phyloP scores from a whole-genome alignment of 2,797 vertebrate species.

The Hirundo rustica region DNA sequence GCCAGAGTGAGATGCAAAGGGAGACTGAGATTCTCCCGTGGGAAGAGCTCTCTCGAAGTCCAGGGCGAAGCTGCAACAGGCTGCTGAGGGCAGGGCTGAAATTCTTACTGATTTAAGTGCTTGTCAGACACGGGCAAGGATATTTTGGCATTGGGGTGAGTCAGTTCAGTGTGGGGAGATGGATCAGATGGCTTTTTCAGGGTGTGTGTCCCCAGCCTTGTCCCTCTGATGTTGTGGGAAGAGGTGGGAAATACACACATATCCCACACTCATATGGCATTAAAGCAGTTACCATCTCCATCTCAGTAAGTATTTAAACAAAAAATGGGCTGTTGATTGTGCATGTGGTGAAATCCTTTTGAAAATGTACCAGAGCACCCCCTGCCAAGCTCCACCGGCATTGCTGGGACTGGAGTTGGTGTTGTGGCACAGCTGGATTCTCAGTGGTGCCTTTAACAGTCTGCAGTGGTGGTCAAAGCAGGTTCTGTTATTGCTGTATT shows the following conservation, averaged over 20 bases:
- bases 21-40: not conserved
- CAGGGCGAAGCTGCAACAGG: not conserved
- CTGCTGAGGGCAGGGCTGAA: not conserved
- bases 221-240: fast-evolving
- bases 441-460: not conserved
- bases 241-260: fast-evolving
- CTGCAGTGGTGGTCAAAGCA: not conserved
- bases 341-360: not conserved
- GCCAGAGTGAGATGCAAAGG: not conserved
- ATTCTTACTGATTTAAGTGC: not conserved
- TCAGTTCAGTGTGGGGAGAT: not conserved
- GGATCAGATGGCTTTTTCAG: not conserved
- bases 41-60: not conserved
- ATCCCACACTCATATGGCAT: not conserved
- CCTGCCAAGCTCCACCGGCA: not conserved
- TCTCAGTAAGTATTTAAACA: not conserved
- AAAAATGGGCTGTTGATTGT: fast-evolving
- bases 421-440: not conserved
- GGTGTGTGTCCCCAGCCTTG: not conserved
- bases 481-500: not conserved
- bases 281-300: fast-evolving
- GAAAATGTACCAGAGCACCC: not conserved
- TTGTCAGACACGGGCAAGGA: not conserved
- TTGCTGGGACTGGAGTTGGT: not conserved
- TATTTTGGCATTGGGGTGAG: not conserved